A percentile compares a stretch with the other conserved stretches of the same genome.
phyloP scores from a whole-genome alignment of 2,888 invertebrate genomes.

The Philereme transversata region DNA sequence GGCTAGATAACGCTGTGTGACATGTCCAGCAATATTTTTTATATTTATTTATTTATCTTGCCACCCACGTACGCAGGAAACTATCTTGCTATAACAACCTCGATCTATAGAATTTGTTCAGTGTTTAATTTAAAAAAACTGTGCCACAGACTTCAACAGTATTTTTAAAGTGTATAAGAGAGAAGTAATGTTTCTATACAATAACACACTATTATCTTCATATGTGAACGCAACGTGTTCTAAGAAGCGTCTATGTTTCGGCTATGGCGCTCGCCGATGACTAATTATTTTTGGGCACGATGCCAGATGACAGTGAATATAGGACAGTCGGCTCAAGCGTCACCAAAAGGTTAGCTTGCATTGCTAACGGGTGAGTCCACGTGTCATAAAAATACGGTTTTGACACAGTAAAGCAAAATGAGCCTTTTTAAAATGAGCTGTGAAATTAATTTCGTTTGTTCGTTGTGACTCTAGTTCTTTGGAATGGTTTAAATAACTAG shows the following conservation, averaged over 20 bases:
- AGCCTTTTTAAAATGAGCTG: not conserved
- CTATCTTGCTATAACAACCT: too few species aligned
- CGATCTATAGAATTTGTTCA: too few species aligned
- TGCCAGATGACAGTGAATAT: slow-evolving; percentile 61
- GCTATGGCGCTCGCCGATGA: slow-evolving; percentile 63
- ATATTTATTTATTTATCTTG: too few species aligned
- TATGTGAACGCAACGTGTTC: slow-evolving; percentile 48
- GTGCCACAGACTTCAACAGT: too few species aligned
- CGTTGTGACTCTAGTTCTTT: too few species aligned
- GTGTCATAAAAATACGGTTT: slow-evolving; percentile 40
- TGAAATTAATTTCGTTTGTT: too few species aligned
- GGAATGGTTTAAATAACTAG: too few species aligned
- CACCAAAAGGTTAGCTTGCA: slow-evolving; percentile 57
- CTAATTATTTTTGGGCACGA: slow-evolving; percentile 76
- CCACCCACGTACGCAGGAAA: too few species aligned
- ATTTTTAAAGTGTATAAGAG: too few species aligned
- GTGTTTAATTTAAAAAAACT: too few species aligned
- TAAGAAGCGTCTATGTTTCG: slow-evolving; percentile 59
- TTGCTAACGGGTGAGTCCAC: slow-evolving; percentile 41
- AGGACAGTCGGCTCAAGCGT: slow-evolving; percentile 40
- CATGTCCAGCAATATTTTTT: too few species aligned
- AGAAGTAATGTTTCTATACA: slow-evolving; percentile 1
- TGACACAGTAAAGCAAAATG: slow-evolving; percentile 26
- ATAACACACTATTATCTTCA: not conserved
- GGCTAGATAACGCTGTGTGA: too few species aligned